Evolutionary conservation across 2,888 invertebrate species (phyloP), one percentile per base, ranked within the genome.

Genomic region (Thysanoteuthis rhombus): DNA sequence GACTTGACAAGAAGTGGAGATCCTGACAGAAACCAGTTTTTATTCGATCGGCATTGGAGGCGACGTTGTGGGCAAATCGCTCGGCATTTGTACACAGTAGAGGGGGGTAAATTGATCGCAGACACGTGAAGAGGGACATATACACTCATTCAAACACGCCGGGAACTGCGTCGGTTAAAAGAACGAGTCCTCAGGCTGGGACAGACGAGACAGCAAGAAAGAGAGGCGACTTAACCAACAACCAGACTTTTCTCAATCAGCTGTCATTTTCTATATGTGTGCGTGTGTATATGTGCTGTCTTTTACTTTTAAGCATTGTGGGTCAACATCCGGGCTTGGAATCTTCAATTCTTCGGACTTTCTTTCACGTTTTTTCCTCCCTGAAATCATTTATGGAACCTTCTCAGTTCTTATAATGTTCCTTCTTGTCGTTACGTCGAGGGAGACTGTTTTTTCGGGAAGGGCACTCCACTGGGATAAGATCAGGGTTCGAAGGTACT

Each of bases 21-120:
- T 75, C 75, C 75, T n/a, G 75, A 75, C 75, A 75, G 36, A 52
- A 75, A 75, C 75, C 75, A 75, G 36, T 75, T 75, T 75, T 75
- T n/a, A 75, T 75, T 75, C 75, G 75, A 75, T 75, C 75, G 75
- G 75, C 75, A 75, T 75, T 75, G n/a, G n/a, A 75, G 75, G n/a
- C 75, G n/a, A 75, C 75, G 75, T 36, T 10, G 75, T 75, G 75
- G 19, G 75, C n/a, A 75, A 75, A 36, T 75, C n/a, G 25, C 52
- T 52, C n/a, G 16, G n/a, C 36, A 12, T 36, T 1, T 75, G 10
- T 75, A 36, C 36, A 75, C 12, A 75, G n/a, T 4, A 12, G 12
- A 16, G 16, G n/a, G n/a, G n/a, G 75, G 75, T 6, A 36, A n/a
- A 75, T n/a, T 75, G 36, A 75, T 75, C 75, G 12, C n/a, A 75